These are phyloP conservation scores for Upupa epops DNA, from an alignment of 2,113 vertebrate genomes.

Conservation along the genomic window DNA sequence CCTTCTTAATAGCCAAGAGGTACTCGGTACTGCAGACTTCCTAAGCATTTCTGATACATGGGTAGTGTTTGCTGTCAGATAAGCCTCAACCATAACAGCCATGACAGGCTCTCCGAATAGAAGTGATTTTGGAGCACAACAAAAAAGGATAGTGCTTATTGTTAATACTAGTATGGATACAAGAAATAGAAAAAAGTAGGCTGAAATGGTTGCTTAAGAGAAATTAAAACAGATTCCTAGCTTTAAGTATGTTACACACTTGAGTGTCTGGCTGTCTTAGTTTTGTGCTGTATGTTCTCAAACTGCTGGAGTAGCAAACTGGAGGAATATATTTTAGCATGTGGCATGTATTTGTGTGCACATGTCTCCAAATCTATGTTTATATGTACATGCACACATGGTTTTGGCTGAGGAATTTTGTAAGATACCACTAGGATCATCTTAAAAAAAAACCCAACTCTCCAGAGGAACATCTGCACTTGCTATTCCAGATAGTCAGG, in stretches of 20 bases:
- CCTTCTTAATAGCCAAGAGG: not conserved
- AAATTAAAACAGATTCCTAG: not conserved
- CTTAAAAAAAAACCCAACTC: not conserved
- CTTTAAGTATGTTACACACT: not conserved
- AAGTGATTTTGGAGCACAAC: not conserved
- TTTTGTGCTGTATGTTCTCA: not conserved
- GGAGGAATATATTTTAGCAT: not conserved
- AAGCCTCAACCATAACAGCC: not conserved
- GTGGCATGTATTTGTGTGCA: not conserved
- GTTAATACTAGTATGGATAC: not conserved
- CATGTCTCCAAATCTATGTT: not conserved
- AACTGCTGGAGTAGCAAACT: not conserved
- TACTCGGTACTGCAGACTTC: not conserved
- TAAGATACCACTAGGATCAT: not conserved
- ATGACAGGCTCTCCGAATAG: not conserved
- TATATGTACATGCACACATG: not conserved
- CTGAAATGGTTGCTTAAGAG: not conserved
- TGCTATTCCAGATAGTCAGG: constrained; percentile 2
- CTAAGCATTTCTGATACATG: not conserved
- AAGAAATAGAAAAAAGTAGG: not conserved
- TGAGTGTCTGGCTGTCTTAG: not conserved
- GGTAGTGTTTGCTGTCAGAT: not conserved
- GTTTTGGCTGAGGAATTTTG: not conserved
- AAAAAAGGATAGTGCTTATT: not conserved
- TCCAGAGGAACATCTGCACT: constrained; percentile 17